phyloP scores from a whole-genome alignment of 2,113 vertebrate species.

The Varanus salvator region DNA sequence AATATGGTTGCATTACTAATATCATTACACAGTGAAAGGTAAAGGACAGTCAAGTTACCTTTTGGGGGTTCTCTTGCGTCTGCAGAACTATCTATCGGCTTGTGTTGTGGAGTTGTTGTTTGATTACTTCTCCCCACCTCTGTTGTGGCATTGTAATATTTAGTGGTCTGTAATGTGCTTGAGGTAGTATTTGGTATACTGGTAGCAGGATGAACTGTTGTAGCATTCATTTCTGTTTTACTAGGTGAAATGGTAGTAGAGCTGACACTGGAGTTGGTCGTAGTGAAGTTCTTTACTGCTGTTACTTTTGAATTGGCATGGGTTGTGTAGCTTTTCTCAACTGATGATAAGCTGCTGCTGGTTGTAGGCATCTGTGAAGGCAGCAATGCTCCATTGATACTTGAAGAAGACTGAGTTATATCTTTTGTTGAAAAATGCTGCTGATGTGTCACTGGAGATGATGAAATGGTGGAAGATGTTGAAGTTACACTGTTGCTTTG shows the following conservation, averaged over 20 bases:
- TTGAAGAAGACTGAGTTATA: slow-evolving; percentile 6
- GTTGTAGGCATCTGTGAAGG: not conserved
- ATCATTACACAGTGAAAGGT: not conserved
- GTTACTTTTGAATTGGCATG: not conserved
- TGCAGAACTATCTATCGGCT: slow-evolving; percentile 56
- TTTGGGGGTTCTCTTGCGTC: slow-evolving; percentile 45
- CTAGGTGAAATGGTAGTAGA: not conserved
- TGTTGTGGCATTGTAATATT: not conserved
- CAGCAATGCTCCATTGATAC: not conserved
- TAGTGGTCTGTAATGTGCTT: not conserved
- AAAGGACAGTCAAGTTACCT: slow-evolving; percentile 56
- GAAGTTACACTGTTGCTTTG: not conserved
- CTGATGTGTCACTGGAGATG: not conserved
- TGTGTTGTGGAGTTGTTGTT: slow-evolving; percentile 41
- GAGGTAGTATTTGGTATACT: slow-evolving; percentile 17
- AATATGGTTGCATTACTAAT: not conserved
- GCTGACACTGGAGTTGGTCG: not conserved
- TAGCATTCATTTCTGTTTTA: not conserved
- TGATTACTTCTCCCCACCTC: slow-evolving; percentile 35
- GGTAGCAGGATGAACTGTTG: rapidly evolving
- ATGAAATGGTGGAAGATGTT: not conserved
- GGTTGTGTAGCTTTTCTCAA: not conserved
- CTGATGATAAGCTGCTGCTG: rapidly evolving
- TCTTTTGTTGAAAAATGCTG: not conserved
- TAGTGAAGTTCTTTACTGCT: not conserved